Evolutionary conservation across 92 coral and sea anemone species (phyloP).

Genomic region (Blastomussa wellsi): DNA sequence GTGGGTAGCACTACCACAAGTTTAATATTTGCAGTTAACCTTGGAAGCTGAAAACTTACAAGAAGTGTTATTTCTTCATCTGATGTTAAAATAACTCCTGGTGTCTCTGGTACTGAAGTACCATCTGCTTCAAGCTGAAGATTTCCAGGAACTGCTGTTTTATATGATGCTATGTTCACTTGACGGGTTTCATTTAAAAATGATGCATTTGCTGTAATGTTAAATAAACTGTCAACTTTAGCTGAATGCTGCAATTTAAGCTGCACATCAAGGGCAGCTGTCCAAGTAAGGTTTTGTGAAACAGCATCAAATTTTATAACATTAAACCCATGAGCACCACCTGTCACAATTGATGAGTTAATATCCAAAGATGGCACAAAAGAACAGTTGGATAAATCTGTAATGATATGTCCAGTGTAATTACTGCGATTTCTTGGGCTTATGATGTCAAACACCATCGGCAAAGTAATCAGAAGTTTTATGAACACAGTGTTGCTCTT

Average conservation of each 20-base stretch:
- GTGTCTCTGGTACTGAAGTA: slow-evolving; percentile 68
- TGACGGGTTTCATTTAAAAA: slow-evolving; percentile 28
- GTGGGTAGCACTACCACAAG: slow-evolving; percentile 58
- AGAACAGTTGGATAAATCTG: slow-evolving; percentile 67
- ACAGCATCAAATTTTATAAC: slow-evolving; percentile 31
- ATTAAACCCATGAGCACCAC: neutral
- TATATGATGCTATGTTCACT: slow-evolving; percentile 57
- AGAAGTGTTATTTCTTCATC: slow-evolving; percentile 66
- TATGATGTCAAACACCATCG: slow-evolving; percentile 55
- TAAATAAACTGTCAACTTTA: slow-evolving; percentile 60
- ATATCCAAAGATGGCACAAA: slow-evolving; percentile 46
- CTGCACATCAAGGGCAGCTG: slow-evolving; percentile 40
- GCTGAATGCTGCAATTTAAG: slow-evolving; percentile 53
- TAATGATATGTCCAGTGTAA: slow-evolving; percentile 18
- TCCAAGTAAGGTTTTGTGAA: slow-evolving; percentile 81
- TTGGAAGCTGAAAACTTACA: slow-evolving; percentile 67
- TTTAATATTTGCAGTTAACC: slow-evolving; percentile 67
- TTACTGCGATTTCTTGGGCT: slow-evolving; percentile 32
- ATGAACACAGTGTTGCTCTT: slow-evolving; percentile 37
- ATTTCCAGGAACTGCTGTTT: slow-evolving; percentile 44
- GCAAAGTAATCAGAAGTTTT: slow-evolving; percentile 54
- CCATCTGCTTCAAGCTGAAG: slow-evolving; percentile 26
- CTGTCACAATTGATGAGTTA: slow-evolving; percentile 3
- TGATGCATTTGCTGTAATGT: slow-evolving; percentile 61
- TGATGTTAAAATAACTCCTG: slow-evolving; percentile 53